phyloP scores from a whole-genome alignment of 2,797 vertebrate genomes.

The Tinamus major region DNA sequence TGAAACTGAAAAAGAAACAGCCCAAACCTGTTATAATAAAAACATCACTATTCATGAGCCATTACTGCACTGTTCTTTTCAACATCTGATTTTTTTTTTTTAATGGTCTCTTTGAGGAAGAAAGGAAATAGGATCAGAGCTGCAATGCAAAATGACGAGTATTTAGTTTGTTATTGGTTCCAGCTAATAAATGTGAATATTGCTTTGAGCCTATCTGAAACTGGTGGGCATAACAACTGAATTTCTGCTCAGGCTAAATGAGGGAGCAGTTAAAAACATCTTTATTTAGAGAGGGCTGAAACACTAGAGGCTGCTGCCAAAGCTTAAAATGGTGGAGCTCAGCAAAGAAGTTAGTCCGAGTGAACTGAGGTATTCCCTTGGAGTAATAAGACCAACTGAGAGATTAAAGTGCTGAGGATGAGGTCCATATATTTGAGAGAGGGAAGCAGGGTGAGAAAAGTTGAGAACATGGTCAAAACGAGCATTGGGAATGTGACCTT shows the following conservation, averaged over 20 bases:
- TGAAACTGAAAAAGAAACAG: background rate
- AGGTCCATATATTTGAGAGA: background rate
- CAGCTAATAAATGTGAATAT: conserved; percentile 57
- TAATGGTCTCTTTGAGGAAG: conserved; percentile 24
- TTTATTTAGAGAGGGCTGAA: conserved; percentile 36
- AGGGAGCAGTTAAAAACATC: conserved; percentile 37
- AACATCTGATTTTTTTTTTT: conserved; percentile 25
- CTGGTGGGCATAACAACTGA: conserved; percentile 36
- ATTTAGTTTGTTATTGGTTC: conserved; percentile 41
- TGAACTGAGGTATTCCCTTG: background rate
- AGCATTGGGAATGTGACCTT: background rate
- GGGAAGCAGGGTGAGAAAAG: background rate
- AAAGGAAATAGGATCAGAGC: background rate
- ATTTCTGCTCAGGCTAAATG: conserved; percentile 32
- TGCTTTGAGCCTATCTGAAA: conserved; percentile 33
- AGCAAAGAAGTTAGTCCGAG: background rate
- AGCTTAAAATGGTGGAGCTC: background rate
- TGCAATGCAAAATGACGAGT: conserved; percentile 37
- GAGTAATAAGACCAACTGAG: background rate
- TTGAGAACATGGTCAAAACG: background rate
- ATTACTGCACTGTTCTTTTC: background rate
- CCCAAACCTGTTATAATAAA: background rate
- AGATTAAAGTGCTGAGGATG: background rate
- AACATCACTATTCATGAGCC: background rate
- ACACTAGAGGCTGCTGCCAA: conserved; percentile 2